Evolutionary conservation across 2,797 vertebrate genomes (phyloP).

Genomic region (Loris lydekkerianus): DNA sequence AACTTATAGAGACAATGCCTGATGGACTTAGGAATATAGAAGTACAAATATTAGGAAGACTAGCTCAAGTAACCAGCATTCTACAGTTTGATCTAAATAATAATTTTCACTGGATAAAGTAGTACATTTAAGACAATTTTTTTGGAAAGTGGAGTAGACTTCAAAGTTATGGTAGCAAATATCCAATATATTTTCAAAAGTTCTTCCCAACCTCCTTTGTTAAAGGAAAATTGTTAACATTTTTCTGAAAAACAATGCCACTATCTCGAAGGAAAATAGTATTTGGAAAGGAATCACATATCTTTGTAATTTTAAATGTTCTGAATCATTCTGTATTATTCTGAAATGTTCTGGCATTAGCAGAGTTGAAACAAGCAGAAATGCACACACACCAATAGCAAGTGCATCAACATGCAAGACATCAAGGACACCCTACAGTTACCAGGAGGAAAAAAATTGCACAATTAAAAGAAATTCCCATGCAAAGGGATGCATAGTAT

Average conservation of each 20-base stretch:
- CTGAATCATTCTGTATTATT: background rate
- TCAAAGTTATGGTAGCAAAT: background rate
- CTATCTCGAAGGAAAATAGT: background rate
- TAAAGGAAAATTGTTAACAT: background rate
- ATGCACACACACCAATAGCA: background rate
- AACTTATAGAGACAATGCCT: background rate
- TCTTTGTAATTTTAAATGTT: background rate
- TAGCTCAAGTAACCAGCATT: background rate
- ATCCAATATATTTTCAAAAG: background rate
- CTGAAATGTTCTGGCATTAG: background rate
- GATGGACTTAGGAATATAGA: background rate
- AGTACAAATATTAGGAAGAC: background rate
- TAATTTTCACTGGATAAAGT: background rate
- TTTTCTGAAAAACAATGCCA: background rate
- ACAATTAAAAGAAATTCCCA: constrained; percentile 35
- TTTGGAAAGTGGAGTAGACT: background rate
- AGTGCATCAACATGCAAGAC: constrained; percentile 13
- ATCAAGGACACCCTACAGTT: background rate
- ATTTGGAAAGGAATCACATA: constrained; percentile 2
- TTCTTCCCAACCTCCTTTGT: background rate
- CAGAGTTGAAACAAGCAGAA: background rate
- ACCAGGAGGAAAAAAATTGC: background rate
- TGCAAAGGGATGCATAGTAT: background rate
- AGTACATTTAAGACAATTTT: background rate
- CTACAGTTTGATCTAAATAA: constrained; percentile 19